A percentile compares a stretch with the other conserved stretches of the same genome.
Evolutionary conservation across 2,113 vertebrate genomes (phyloP).

Genomic region (Gobius niger): DNA sequence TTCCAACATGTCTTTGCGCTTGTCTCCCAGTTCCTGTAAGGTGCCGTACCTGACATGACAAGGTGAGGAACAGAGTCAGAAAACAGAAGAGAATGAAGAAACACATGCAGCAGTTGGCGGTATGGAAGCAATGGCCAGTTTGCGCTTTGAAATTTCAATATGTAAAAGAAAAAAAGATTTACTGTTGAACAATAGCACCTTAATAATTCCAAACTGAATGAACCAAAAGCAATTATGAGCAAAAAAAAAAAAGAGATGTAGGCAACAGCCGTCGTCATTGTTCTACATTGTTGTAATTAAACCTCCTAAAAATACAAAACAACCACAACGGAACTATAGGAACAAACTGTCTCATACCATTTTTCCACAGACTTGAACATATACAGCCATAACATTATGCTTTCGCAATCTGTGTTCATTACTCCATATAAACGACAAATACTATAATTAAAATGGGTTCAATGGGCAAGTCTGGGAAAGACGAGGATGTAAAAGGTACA

Average conservation of each 20-base stretch:
- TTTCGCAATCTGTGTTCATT: background rate
- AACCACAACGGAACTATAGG: background rate
- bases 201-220: background rate
- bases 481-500: conserved; percentile 13
- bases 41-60: conserved; percentile 83
- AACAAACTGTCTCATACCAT: background rate
- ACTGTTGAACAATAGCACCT: background rate
- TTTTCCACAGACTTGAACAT: background rate
- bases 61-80: background rate
- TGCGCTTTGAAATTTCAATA: background rate
- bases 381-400: too few species aligned
- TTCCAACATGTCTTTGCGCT: conserved; percentile 95
- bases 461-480: conserved; percentile 26
- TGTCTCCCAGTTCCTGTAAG: conserved; percentile 90
- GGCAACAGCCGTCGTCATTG: too few species aligned
- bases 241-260: background rate
- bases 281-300: too few species aligned
- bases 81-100: background rate
- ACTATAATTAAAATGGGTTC: background rate
- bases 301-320: too few species aligned
- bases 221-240: background rate
- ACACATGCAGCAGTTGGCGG: background rate
- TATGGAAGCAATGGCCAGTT: background rate
- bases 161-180: background rate
- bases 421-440: background rate